phyloP scores from a whole-genome alignment of 2,888 invertebrate genomes.

The Dusona sp. region DNA sequence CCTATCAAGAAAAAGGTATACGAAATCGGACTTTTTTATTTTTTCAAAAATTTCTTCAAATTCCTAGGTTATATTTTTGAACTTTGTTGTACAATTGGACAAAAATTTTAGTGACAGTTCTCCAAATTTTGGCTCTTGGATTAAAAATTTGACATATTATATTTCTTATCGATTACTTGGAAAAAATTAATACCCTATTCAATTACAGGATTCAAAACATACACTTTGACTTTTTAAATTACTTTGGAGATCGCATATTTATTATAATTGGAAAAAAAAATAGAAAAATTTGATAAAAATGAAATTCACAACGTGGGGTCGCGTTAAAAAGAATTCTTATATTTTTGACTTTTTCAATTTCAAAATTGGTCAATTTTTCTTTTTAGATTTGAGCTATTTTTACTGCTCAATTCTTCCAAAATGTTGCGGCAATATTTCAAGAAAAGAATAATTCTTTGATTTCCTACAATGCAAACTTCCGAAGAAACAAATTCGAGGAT shows the following conservation, averaged over 20 bases:
- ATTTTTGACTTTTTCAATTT: background rate
- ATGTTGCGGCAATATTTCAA: background rate
- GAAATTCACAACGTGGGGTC: too few relatives aligned
- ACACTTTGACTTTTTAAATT: background rate
- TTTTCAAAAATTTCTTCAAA: background rate
- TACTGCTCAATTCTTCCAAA: background rate
- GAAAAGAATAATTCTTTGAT: background rate
- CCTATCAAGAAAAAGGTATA: background rate
- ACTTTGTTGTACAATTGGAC: background rate
- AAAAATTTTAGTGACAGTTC: background rate
- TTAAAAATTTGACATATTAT: background rate
- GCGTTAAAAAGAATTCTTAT: too few relatives aligned
- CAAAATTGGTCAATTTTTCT: background rate
- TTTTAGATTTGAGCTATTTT: background rate
- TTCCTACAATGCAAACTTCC: background rate
- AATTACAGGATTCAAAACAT: background rate
- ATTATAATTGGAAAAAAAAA: too few relatives aligned
- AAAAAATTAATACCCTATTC: background rate
- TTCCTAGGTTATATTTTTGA: background rate
- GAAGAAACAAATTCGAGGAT: background rate
- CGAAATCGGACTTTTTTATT: background rate
- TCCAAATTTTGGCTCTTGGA: background rate
- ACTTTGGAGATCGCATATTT: too few relatives aligned
- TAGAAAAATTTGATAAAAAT: too few relatives aligned
- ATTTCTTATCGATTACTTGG: background rate